These are phyloP conservation scores for Cotesia glomerata DNA, from an alignment of 1,140 invertebrate genomes.

Conservation along the genomic window DNA sequence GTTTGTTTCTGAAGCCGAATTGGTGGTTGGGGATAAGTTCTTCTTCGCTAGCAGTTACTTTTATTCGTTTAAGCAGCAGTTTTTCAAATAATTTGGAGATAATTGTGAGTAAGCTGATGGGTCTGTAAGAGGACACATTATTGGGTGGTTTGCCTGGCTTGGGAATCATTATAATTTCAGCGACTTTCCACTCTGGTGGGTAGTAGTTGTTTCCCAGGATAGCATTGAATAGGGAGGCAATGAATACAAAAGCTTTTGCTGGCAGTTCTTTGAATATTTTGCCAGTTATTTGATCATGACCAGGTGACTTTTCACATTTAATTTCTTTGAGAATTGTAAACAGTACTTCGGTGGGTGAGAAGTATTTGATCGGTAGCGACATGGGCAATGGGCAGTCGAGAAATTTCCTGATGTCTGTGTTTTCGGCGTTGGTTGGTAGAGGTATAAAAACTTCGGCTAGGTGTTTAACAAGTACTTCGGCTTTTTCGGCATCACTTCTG, in stretches of 20 bases:
- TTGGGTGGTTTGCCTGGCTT: constrained; percentile 37
- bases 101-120: constrained; percentile 44
- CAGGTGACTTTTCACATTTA: constrained; percentile 36
- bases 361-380: constrained; percentile 6
- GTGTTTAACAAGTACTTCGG: constrained; percentile 29
- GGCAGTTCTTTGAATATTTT: constrained; percentile 39
- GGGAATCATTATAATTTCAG: constrained; percentile 46
- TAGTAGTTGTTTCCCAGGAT: constrained; percentile 15
- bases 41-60: not conserved
- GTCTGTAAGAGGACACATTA: constrained; percentile 34
- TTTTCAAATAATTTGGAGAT: constrained; percentile 35
- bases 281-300: constrained; percentile 37
- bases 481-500: constrained; percentile 34
- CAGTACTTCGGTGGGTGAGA: not conserved
- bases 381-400: not conserved
- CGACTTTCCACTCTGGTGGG: constrained; percentile 46
- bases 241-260: constrained; percentile 34
- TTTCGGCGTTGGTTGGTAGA: not conserved
- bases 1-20: constrained; percentile 28
- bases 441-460: constrained; percentile 24
- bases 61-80: constrained; percentile 29
- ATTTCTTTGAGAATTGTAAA: not conserved
- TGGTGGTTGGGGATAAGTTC: constrained; percentile 26
- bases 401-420: constrained; percentile 7
- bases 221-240: constrained; percentile 30